Conservation (phyloP, 2,797 vertebrate genomes). For the Lepus oiostolus region DNA sequence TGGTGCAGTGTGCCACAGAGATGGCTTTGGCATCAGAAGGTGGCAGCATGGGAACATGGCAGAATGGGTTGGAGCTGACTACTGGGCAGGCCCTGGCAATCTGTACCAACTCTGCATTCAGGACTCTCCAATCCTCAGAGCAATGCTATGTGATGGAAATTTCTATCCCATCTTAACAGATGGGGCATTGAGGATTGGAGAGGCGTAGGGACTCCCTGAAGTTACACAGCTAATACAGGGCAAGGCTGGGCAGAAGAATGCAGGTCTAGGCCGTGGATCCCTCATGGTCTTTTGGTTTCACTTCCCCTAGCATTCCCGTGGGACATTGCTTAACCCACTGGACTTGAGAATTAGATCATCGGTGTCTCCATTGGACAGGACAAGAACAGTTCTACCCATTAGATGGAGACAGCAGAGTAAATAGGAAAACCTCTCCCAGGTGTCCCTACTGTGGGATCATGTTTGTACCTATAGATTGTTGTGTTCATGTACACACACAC, state of each 20-base stretch:
- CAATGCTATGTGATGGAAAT: background rate
- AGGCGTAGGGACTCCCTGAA: background rate
- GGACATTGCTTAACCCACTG: background rate
- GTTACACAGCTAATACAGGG: background rate
- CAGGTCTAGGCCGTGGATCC: background rate
- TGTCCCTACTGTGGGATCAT: background rate
- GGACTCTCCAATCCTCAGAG: background rate
- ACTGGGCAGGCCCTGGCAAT: background rate
- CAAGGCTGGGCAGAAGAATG: background rate
- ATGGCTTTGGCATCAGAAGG: constrained; percentile 76
- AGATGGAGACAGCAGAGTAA: background rate
- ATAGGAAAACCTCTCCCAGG: background rate
- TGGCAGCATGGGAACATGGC: constrained; percentile 71
- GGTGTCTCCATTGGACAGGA: background rate
- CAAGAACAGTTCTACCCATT: background rate
- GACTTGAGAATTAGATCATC: background rate
- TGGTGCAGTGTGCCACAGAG: constrained; percentile 61
- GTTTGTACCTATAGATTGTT: background rate
- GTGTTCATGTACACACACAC: too few species aligned
- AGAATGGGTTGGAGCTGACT: background rate
- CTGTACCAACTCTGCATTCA: background rate
- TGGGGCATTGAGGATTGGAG: background rate
- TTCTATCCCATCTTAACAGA: background rate
- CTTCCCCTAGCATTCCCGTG: background rate
- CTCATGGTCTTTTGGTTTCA: background rate